Evolutionary conservation across 2,797 vertebrate species (phyloP).

Genomic region (Pteronotus mesoamericanus): DNA sequence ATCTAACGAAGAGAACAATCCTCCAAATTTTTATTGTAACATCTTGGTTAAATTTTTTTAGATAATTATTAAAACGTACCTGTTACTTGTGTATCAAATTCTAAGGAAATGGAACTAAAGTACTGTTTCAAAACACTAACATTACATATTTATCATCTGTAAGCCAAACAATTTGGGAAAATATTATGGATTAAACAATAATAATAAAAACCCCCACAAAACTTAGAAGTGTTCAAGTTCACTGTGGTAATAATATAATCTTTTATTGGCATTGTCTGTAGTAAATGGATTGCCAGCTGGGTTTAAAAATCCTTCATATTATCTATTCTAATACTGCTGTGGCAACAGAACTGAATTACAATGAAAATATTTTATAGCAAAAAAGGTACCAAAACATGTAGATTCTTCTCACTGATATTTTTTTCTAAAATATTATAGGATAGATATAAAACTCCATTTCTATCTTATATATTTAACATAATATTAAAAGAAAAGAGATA

Average conservation of each 20-base stretch:
- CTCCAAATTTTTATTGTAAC: not conserved
- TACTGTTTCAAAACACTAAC: not conserved
- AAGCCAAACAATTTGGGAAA: not conserved
- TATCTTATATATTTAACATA: not conserved
- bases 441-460: constrained; percentile 23
- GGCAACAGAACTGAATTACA: not conserved
- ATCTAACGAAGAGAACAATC: not conserved
- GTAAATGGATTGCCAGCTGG: not conserved
- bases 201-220: not conserved
- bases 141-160: not conserved
- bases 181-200: constrained; percentile 15
- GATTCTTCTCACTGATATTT: not conserved
- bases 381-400: not conserved
- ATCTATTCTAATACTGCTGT: not conserved
- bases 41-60: not conserved
- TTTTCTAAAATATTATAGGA: not conserved
- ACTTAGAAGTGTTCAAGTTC: not conserved
- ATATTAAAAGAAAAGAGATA: constrained; percentile 32
- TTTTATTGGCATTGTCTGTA: not conserved
- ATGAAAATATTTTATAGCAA: not conserved
- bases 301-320: not conserved
- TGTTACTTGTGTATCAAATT: not conserved
- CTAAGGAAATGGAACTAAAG: not conserved
- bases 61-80: not conserved
- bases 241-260: not conserved